Base-by-base conservation (phyloP, 2,113 vertebrate genomes). In the Chrysemys picta region DNA sequence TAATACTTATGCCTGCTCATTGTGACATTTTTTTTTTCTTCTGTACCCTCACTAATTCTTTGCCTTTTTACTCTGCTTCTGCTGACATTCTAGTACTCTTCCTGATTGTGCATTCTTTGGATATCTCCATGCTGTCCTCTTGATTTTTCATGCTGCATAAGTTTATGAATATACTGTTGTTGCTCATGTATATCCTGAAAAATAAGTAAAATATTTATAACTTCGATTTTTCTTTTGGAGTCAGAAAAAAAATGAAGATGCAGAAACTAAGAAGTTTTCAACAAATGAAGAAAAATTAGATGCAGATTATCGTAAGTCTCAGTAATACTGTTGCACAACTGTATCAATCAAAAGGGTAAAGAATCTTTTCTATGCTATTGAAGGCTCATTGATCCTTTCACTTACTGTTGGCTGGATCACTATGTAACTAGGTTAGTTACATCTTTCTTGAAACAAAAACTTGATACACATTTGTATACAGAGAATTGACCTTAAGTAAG, bases 181-280 rank as follows among this genome's bases (percentile, higher is more conserved):
- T 96, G 47, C 65, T 95, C 47, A 49, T 94, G 45, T 93, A 76
- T 89, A 83, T 89, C 25, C 75, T 95, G 92, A 96, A 96, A 96
- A 95, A 96, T 86, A 94, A 94, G 90, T 96, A 91, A 93, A 90
- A 52, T 96, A 92, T 80, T 96, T 13, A 2, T 89, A 97, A 95
- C 96, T 57, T 24, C 85, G 85, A 76, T 96, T 76, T 97, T 98
- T 96, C 69, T 93, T 97, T 94, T 98, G 99, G 98, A 98, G 97
- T 95, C 98, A 99, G 97, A 99, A 99, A 98, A 99, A 99, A 96
- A 98, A 89, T 88, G 99, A 99, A 93, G 98, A 99, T 50, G 87
- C 98, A 27, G 99, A 99, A 76, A 98, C 97, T 50, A 99, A 99
- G 97, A 99, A 99, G 65, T 98, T 98, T 95, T 98, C 98, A 12